A percentile compares a stretch with the other conserved stretches of the same genome.
Conservation (phyloP, 2,797 vertebrate species). For the Apogon talboti region DNA sequence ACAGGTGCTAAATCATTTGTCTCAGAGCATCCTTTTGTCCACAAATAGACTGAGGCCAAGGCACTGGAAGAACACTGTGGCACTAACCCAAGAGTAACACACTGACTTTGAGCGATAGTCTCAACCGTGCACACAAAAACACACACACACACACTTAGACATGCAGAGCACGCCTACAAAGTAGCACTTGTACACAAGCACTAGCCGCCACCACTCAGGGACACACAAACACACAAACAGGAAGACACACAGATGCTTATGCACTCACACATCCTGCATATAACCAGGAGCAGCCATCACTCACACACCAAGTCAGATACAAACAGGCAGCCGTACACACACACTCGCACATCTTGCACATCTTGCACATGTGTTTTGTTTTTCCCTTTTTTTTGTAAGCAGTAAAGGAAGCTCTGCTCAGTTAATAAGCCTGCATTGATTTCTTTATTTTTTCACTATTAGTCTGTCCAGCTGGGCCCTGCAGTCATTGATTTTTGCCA, state of each 20-base stretch:
- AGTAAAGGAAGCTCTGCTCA: conserved; percentile 63
- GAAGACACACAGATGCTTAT: conserved; percentile 33
- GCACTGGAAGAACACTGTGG: conserved; percentile 52
- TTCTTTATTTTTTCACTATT: conserved; percentile 73
- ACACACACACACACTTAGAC: conserved; percentile 36
- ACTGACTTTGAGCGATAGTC: conserved; percentile 70
- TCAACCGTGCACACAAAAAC: conserved; percentile 12
- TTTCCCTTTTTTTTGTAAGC: conserved; percentile 44
- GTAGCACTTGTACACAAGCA: conserved; percentile 62
- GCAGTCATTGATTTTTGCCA: conserved; percentile 69
- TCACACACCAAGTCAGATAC: conserved; percentile 41
- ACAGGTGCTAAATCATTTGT: conserved; percentile 81
- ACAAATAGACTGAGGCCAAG: conserved; percentile 73
- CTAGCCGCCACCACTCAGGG: conserved; percentile 45
- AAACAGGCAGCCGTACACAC: conserved; percentile 29
- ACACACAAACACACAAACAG: conserved; percentile 19
- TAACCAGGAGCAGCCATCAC: conserved; percentile 51
- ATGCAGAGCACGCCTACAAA: conserved; percentile 62
- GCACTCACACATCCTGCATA: conserved; percentile 46
- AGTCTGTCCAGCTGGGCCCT: conserved; percentile 56
- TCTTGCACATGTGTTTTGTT: conserved; percentile 22
- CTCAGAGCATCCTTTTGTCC: conserved; percentile 74
- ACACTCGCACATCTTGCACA: neutral
- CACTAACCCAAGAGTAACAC: conserved; percentile 68
- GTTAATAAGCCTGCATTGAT: conserved; percentile 80